Base-by-base conservation (phyloP, 2,797 vertebrate genomes). In the Mergus octosetaceus region DNA sequence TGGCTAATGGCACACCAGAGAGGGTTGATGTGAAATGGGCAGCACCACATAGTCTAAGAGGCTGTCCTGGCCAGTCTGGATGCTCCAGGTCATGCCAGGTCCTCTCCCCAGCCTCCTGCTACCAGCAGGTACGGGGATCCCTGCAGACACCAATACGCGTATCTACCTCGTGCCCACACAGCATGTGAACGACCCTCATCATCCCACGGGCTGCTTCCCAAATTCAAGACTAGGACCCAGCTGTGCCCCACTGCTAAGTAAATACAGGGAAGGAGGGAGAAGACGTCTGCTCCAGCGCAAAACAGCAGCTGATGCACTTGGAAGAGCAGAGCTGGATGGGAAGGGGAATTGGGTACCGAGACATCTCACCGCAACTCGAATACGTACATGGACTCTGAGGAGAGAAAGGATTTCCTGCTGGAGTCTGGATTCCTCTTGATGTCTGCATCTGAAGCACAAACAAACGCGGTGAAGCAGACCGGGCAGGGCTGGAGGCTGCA, bases 341-440 rank as follows among this genome's bases (percentile, higher is more conserved):
- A 79, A 93, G 58, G 39, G 57, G 49, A 95, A 74, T 1, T 0
- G 51, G 84, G 61, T 92, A 96, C 84, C 92, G 94, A 85, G 54
- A 72, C 65, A 24, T n/a, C 32, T 54, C 0, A 1, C 18, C 61
- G 57, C 1, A 0, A 80, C 22, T 7, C 4, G 7, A 86, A 93
- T 49, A 98, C 99, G 93, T 97, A 99, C 99, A 98, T 97, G 88
- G 98, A 98, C 32, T 99, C 98, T 0, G 99, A 99, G 92, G 98
- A 98, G 74, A 98, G 97, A 89, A 98, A 98, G n/a, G 98, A 98
- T 79, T 97, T 98, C 88, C 97, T 98, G 96, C 97, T 95, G 80
- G 91, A 98, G 36, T 97, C 97, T 6, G 97, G 94, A 25, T 96
- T 98, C 95, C 97, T 98, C 96, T 98, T 99, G 97, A 99, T 98